Evolutionary conservation across 2,113 vertebrate species (phyloP), one percentile per base, ranked within the genome.

Genomic region (Micronycteris hirsuta): DNA sequence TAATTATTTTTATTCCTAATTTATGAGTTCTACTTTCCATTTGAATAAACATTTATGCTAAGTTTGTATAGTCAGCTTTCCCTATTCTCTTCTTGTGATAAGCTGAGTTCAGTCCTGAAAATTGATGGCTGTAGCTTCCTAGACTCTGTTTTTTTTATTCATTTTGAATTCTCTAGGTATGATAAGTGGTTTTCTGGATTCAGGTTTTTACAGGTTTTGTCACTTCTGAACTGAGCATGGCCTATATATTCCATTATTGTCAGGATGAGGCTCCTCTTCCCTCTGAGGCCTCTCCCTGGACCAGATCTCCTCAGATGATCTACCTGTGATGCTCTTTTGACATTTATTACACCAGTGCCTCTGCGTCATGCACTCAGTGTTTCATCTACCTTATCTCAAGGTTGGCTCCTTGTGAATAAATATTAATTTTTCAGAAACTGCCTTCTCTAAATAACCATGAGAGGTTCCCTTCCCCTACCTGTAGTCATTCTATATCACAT

Each of bases 41-140:
- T 84, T 89, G 58, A 89, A 89, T 89, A 86, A 77, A 82, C 38
- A 83, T 56, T 36, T 45, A 54, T 88, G 19, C 15, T 87, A 67
- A 36, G 0, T 49, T 61, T 76, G 47, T 16, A 33, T 41, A 47
- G 45, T 9, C 12, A 63, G 8, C 4, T 91, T 61, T 4, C 12
- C 0, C 43, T 28, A 49, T 38, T 88, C 19, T 73, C 8, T 90
- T 8, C 9, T 70, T 65, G 1, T 63, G 13, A 33, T 86, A 43
- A 45, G 49, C 19, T 38, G 28, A 43, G 28, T 11, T 71, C 52
- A 52, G 33, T 81, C 13, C n/a, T 56, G 1, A 41, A 52, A 80
- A 68, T 2, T 74, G 17, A 49, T n/a, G 54, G 3, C 26, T 68
- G 4, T 81, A 54, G 33, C 1, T 80, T 88, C 84, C 12, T 52